Evolutionary conservation across 30 jellyfish, hydroid and myxozoan species (phyloP).

Genomic region (Morbakka virulenta): DNA sequence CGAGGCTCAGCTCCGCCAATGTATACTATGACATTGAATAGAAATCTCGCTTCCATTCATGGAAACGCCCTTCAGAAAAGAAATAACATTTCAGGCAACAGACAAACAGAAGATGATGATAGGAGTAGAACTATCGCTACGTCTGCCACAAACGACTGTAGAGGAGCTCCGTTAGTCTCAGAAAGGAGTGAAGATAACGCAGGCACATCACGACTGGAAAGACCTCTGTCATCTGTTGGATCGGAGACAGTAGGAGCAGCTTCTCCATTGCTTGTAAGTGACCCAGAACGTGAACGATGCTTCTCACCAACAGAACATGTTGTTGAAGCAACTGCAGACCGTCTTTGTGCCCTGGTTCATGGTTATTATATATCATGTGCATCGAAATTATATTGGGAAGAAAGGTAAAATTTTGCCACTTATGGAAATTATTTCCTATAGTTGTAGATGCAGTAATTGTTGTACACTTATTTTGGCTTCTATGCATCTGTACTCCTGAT

Average conservation of each 20-base stretch:
- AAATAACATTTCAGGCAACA: not conserved
- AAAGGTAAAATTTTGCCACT: not conserved
- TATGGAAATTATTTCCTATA: too few species aligned
- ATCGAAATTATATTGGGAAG: constrained; percentile 69
- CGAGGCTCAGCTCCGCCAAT: not conserved
- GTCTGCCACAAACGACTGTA: not conserved
- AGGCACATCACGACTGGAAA: not conserved
- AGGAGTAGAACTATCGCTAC: not conserved
- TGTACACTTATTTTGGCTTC: too few species aligned
- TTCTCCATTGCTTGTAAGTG: not conserved
- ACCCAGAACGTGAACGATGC: not conserved
- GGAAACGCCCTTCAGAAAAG: not conserved
- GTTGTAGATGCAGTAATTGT: too few species aligned
- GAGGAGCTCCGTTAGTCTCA: not conserved
- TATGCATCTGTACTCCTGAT: too few species aligned
- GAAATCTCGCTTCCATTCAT: not conserved
- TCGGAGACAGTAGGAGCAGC: not conserved
- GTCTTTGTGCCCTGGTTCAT: constrained; percentile 85
- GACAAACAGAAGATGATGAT: too few species aligned
- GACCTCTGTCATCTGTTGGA: not conserved
- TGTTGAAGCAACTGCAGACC: constrained; percentile 69
- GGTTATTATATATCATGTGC: constrained; percentile 71
- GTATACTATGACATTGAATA: not conserved
- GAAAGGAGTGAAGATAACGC: not conserved
- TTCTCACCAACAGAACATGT: constrained; percentile 2